Evolutionary conservation across 2,797 vertebrate genomes (phyloP).

Genomic region (Pteronotus mesoamericanus): DNA sequence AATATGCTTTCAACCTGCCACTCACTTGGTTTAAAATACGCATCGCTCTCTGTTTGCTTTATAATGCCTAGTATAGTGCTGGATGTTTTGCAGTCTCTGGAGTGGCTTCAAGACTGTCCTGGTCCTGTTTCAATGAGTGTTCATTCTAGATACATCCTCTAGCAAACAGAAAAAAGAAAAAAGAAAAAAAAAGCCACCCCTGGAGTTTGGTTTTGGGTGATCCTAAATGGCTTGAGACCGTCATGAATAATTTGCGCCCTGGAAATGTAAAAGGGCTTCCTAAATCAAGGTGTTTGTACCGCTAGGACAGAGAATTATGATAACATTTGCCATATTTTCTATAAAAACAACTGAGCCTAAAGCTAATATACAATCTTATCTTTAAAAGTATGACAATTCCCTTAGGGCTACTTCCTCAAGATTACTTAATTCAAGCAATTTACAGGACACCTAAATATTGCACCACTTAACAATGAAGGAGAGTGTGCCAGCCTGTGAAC

Average conservation of each 20-base stretch:
- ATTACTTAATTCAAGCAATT: background rate
- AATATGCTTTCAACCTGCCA: background rate
- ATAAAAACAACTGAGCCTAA: background rate
- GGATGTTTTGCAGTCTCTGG: background rate
- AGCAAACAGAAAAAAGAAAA: background rate
- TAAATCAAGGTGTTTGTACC: background rate
- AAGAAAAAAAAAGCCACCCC: background rate
- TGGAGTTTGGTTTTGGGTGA: slow-evolving; percentile 7
- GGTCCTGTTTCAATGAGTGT: background rate
- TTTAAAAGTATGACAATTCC: background rate
- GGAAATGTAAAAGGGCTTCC: background rate
- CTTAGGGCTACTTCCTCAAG: background rate
- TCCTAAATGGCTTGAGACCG: background rate
- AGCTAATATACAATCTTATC: background rate
- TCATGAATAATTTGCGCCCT: background rate
- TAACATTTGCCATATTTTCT: background rate
- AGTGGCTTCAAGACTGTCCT: background rate
- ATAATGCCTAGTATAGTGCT: no score
- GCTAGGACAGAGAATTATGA: background rate
- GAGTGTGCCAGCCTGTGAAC: no score
- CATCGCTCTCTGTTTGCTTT: background rate
- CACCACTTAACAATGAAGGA: background rate
- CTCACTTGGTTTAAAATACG: background rate
- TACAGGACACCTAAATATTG: background rate
- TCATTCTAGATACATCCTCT: background rate